Conservation (phyloP, 2,113 vertebrate species). For the Athene noctua region DNA sequence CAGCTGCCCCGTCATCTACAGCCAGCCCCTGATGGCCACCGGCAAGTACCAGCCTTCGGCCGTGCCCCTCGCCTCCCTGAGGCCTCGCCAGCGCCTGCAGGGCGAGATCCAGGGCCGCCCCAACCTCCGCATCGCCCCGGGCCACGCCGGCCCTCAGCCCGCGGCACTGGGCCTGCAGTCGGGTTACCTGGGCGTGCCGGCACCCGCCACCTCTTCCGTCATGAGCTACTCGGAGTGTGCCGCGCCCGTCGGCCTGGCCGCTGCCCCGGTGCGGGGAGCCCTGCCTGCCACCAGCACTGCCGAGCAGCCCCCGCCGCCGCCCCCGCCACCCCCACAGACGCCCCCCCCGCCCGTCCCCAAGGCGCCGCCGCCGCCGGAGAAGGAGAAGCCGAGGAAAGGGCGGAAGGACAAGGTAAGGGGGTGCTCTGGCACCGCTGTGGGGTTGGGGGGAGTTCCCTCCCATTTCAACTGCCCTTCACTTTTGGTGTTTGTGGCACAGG, state of each 20-base stretch:
- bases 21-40: constrained; percentile 77
- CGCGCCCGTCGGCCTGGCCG: constrained; percentile 56
- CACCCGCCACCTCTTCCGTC: constrained; percentile 70
- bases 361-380: constrained; percentile 6
- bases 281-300: constrained; percentile 25
- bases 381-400: constrained; percentile 86
- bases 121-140: neutral
- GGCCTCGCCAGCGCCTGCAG: constrained; percentile 42
- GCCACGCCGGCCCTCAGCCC: constrained; percentile 32
- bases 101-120: constrained; percentile 52
- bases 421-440: no score
- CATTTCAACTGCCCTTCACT: no score
- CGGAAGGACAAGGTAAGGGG: constrained; percentile 89
- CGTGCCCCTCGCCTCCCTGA: neutral
- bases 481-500: constrained; percentile 14
- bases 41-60: constrained; percentile 64
- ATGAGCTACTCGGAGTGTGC: constrained; percentile 77
- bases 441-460: no score
- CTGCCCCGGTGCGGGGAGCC: constrained; percentile 66
- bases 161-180: constrained; percentile 57
- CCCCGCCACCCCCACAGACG: constrained; percentile 57
- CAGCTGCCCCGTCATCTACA: constrained; percentile 91
- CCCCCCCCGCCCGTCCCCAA: constrained; percentile 63
- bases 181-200: constrained; percentile 76
- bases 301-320: constrained; percentile 64